A percentile compares a stretch with the other conserved stretches of the same genome.
phyloP scores from a whole-genome alignment of 1,140 invertebrate genomes.

The Pentalonia nigronervosa region DNA sequence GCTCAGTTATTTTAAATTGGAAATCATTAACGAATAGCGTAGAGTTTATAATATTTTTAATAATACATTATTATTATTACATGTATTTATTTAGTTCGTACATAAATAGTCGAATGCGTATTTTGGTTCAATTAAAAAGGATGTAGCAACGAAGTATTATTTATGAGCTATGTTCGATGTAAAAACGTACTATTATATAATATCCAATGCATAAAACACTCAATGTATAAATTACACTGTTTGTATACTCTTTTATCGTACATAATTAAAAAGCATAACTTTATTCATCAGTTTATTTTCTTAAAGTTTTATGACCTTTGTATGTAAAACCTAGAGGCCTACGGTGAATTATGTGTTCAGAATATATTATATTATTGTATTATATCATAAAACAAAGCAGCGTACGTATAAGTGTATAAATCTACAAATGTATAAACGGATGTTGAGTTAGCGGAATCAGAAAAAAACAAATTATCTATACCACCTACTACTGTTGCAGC shows the following conservation, averaged over 20 bases:
- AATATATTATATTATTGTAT: neutral
- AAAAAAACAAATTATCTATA: neutral
- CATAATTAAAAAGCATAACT: conserved; percentile 17
- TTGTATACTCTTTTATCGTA: neutral
- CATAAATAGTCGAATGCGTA: neutral
- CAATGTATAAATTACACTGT: neutral
- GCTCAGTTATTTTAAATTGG: neutral
- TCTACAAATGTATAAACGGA: neutral
- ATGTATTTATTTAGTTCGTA: neutral
- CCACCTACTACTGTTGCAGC: neutral
- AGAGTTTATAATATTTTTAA: neutral
- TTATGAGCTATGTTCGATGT: neutral
- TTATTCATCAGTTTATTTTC: conserved; percentile 11
- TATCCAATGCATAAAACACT: neutral
- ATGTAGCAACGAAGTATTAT: neutral
- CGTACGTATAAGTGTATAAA: neutral
- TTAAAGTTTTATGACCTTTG: neutral
- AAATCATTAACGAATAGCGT: neutral
- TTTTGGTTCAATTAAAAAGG: neutral
- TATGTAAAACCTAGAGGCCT: neutral
- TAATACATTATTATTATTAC: neutral
- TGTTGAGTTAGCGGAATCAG: neutral
- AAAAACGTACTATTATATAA: neutral
- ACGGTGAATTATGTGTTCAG: neutral
- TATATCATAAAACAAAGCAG: neutral